Conservation (phyloP, 1,140 invertebrate species). For the Centruroides sculpturatus region DNA sequence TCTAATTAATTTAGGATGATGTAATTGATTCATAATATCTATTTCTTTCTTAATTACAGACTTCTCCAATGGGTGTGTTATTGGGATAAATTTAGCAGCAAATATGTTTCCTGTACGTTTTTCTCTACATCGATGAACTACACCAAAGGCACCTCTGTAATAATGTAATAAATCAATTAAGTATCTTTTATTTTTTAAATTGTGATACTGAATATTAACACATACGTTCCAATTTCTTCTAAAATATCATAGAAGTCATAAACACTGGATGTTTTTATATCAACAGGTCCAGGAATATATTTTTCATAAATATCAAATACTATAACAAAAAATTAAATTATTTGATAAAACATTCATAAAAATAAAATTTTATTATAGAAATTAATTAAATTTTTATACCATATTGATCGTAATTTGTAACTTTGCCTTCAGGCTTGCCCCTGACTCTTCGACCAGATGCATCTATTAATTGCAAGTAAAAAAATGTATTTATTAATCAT, state of each 20-base stretch:
- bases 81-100: conserved; percentile 98
- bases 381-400: conserved; percentile 19
- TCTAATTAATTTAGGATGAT: conserved; percentile 94
- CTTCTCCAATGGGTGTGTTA: conserved; percentile 87
- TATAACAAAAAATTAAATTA: conserved; percentile 24
- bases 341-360: not conserved
- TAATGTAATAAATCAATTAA: not conserved
- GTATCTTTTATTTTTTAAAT: not conserved
- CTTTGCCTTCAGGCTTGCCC: conserved; percentile 71
- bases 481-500: too few relatives aligned
- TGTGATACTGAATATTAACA: not conserved
- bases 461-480: conserved; percentile 42
- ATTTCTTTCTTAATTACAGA: conserved; percentile 96
- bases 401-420: conserved; percentile 93
- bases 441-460: conserved; percentile 83
- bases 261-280: conserved; percentile 84
- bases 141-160: conserved; percentile 78
- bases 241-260: conserved; percentile 98
- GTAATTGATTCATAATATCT: conserved; percentile 97
- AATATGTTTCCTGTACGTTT: conserved; percentile 94
- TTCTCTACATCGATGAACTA: conserved; percentile 94
- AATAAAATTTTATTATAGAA: not conserved
- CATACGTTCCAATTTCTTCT: conserved; percentile 79
- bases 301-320: conserved; percentile 88
- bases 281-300: conserved; percentile 89